Percentiles rank a stretch among this genome's conserved stretches.
phyloP scores from a whole-genome alignment of 1,140 invertebrate species.

The Zaprionus camerounensis region DNA sequence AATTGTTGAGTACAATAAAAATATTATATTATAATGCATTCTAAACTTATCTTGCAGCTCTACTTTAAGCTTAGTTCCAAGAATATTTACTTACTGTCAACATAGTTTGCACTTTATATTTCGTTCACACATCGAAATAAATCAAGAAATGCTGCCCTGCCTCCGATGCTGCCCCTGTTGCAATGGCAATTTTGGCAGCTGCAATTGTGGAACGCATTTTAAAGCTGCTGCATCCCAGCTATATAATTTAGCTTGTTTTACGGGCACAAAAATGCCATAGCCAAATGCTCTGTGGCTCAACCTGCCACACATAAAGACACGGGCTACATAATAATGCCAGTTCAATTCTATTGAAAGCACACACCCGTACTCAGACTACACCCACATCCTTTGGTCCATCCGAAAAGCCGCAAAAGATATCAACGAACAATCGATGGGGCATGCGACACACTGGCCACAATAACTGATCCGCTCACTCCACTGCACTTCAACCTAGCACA shows the following conservation, averaged over 20 bases:
- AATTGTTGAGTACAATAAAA: no score
- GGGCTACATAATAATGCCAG: slow-evolving; percentile 68
- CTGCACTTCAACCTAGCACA: not conserved
- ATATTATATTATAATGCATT: no score
- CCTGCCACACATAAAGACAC: slow-evolving; percentile 49
- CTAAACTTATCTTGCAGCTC: no score
- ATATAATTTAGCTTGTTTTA: slow-evolving; percentile 52
- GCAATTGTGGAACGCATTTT: slow-evolving; percentile 18
- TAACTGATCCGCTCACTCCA: not conserved
- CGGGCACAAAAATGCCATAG: slow-evolving; percentile 38
- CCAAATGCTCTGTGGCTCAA: slow-evolving; percentile 55
- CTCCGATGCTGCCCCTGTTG: not conserved
- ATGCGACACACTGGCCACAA: slow-evolving; percentile 52
- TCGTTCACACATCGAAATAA: slow-evolving; percentile 16
- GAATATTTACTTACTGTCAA: not conserved
- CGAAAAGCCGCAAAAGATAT: slow-evolving; percentile 74
- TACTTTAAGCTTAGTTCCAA: no score
- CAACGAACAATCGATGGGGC: slow-evolving; percentile 78
- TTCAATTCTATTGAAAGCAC: slow-evolving; percentile 31
- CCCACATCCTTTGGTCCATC: slow-evolving; percentile 5
- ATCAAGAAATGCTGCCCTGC: not conserved
- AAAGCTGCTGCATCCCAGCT: slow-evolving; percentile 32
- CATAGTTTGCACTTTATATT: not conserved
- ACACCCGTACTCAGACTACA: slow-evolving; percentile 26
- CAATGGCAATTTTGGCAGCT: slow-evolving; percentile 13